phyloP scores from a whole-genome alignment of 1,140 invertebrate genomes.

The Phthorimaea operculella region DNA sequence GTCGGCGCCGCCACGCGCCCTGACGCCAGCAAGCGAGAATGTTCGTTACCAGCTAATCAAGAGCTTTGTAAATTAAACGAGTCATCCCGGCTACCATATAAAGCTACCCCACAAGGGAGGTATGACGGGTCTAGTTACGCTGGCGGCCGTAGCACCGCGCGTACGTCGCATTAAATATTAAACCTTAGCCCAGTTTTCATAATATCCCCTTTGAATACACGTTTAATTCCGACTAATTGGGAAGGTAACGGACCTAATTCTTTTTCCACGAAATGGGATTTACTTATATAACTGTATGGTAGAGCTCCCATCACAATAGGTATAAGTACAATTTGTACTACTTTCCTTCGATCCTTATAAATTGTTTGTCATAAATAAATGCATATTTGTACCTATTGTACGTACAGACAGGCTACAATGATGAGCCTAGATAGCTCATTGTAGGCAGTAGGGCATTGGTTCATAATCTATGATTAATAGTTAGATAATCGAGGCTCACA shows the following conservation, averaged over 20 bases:
- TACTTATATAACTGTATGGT: no score
- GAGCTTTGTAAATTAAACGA: slow-evolving; percentile 9
- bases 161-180: slow-evolving; percentile 22
- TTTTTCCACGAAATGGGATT: slow-evolving; percentile 1
- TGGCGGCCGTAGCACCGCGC: slow-evolving; percentile 11
- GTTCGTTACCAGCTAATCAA: slow-evolving; percentile 10
- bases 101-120: background rate
- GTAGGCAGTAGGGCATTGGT: no score
- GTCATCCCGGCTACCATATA: background rate
- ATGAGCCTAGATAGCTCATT: no score
- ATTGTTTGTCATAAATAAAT: no score
- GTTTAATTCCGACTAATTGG: slow-evolving; percentile 13
- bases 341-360: no score
- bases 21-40: slow-evolving; percentile 15
- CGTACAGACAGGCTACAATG: no score
- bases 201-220: slow-evolving; percentile 16
- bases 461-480: no score
- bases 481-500: no score
- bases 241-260: background rate
- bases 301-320: no score
- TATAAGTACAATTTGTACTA: no score
- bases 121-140: slow-evolving; percentile 5
- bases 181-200: slow-evolving; percentile 23
- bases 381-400: no score
- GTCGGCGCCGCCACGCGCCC: slow-evolving; percentile 14